phyloP scores from a whole-genome alignment of 53 echinoderm and acorn worm species.

The Temnopleurus reevesii region DNA sequence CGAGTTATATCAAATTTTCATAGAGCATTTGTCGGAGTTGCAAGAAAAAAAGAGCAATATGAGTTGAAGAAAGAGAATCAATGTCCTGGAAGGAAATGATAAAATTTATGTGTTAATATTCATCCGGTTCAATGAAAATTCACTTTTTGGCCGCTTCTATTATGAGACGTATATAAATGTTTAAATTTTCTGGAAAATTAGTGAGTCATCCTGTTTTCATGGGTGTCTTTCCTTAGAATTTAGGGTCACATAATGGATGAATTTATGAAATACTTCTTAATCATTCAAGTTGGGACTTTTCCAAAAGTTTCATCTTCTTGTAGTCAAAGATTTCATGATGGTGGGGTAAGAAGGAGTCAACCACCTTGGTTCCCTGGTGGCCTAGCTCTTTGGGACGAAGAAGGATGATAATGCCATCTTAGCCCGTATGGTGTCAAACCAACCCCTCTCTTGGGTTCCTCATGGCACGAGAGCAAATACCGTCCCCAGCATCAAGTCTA shows the following conservation, averaged over 20 bases:
- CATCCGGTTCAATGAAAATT: no score
- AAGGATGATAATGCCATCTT: conserved; percentile 41
- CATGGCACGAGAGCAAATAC: conserved; percentile 36
- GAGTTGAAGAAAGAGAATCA: no score
- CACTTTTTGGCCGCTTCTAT: no score
- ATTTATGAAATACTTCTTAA: not conserved
- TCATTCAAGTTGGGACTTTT: not conserved
- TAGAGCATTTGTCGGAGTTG: no score
- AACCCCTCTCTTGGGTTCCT: conserved; percentile 27
- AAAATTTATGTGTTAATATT: no score
- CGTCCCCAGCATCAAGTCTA: conserved; percentile 15
- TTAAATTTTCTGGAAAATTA: not conserved
- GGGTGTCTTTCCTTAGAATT: no score
- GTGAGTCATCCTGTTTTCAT: not conserved
- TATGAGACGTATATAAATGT: no score
- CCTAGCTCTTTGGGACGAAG: conserved; percentile 25
- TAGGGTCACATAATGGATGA: not conserved
- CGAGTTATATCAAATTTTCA: no score
- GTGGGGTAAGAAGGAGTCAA: conserved; percentile 20
- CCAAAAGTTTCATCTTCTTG: not conserved
- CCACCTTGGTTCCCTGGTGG: conserved; percentile 35
- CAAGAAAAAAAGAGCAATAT: no score
- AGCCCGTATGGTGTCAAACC: conserved; percentile 24
- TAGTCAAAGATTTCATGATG: conserved; percentile 15
- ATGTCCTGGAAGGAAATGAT: no score